Conservation (phyloP, 2,888 invertebrate genomes). For the Coleophora flavipennella region DNA sequence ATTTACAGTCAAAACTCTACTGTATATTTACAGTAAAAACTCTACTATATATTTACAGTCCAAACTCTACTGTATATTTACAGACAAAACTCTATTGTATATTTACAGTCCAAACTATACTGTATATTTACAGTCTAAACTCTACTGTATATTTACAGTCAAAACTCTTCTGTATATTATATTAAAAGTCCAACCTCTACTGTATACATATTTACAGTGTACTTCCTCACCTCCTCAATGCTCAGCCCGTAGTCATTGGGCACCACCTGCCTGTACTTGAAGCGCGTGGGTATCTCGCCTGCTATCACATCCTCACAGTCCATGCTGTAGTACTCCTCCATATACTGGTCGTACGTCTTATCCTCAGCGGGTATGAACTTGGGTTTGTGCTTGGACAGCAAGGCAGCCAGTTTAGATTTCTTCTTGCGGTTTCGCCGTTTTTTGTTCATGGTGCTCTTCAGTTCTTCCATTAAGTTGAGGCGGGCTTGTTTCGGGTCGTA, state of each 20-base stretch:
- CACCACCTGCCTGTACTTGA: constrained; percentile 91
- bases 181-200: too few relatives aligned
- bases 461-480: constrained; percentile 68
- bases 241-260: constrained; percentile 94
- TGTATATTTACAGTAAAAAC: too few relatives aligned
- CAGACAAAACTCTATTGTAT: too few relatives aligned
- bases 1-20: too few relatives aligned
- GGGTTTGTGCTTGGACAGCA: constrained; percentile 84
- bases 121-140: too few relatives aligned
- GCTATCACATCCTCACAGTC: constrained; percentile 97
- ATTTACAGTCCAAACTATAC: too few relatives aligned
- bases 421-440: constrained; percentile 74
- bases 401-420: constrained; percentile 83
- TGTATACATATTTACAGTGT: too few relatives aligned
- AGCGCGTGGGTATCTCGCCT: constrained; percentile 91
- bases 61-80: too few relatives aligned
- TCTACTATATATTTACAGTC: too few relatives aligned
- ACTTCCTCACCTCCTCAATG: constrained; percentile 87
- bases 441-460: constrained; percentile 67
- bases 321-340: constrained; percentile 95
- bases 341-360: constrained; percentile 85
- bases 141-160: too few relatives aligned
- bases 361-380: constrained; percentile 83
- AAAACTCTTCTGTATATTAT: too few relatives aligned
- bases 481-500: constrained; percentile 75